These are phyloP conservation scores for Carduelis carduelis DNA, from an alignment of 2,797 vertebrate species.

Conservation along the genomic window DNA sequence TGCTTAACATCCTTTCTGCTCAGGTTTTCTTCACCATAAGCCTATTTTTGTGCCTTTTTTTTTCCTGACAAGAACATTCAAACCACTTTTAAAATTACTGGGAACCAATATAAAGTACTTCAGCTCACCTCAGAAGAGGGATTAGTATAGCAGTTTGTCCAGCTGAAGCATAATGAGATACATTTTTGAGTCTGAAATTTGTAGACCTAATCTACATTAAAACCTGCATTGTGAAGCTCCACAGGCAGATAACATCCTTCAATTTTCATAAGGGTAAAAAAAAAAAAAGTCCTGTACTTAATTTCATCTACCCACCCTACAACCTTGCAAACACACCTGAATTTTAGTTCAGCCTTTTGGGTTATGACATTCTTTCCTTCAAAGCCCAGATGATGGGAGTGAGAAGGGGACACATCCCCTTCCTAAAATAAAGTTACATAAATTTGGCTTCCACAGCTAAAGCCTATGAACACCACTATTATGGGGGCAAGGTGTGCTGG, in stretches of 20 bases:
- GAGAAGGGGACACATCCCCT: too few species aligned
- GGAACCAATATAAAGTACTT: not conserved
- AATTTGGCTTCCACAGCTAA: not conserved
- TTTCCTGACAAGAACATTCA: not conserved
- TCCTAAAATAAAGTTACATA: not conserved
- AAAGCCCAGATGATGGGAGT: not conserved
- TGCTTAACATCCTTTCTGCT: not conserved
- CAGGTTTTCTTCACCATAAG: not conserved
- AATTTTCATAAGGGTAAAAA: not conserved
- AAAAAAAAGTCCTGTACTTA: not conserved
- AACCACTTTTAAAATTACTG: not conserved
- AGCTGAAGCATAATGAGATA: not conserved
- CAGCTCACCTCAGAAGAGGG: not conserved
- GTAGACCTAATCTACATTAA: not conserved
- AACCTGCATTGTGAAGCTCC: not conserved
- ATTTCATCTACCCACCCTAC: not conserved
- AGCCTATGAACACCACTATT: not conserved
- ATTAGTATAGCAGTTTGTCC: not conserved
- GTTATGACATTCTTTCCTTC: not conserved
- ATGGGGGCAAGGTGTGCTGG: fast-evolving
- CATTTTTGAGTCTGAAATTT: not conserved
- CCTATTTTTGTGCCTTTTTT: not conserved
- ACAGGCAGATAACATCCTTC: not conserved
- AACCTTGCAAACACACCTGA: not conserved
- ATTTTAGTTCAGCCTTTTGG: not conserved